Percentiles rank a stretch among this genome's conserved stretches.
Evolutionary conservation across 1,140 invertebrate genomes (phyloP).

Genomic region (Drosophila parvula): DNA sequence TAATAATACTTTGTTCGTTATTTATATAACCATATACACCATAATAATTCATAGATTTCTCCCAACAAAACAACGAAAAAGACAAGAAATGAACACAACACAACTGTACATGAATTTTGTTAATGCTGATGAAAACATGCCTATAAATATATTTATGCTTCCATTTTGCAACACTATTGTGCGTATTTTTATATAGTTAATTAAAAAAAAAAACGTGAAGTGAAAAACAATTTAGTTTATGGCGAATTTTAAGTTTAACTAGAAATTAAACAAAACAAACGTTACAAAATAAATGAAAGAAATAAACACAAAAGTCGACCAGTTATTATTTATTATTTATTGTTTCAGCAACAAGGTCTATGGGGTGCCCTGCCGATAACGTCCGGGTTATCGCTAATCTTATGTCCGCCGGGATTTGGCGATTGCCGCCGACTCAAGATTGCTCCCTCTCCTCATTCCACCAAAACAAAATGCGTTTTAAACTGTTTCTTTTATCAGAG

Average conservation of each 20-base stretch:
- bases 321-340: conserved; percentile 5
- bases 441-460: not conserved
- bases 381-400: conserved; percentile 32
- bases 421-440: not conserved
- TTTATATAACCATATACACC: conserved; percentile 47
- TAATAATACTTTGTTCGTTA: conserved; percentile 49
- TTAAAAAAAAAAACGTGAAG: conserved; percentile 60
- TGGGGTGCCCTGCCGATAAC: not conserved
- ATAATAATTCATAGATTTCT: conserved; percentile 51
- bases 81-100: conserved; percentile 52
- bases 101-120: conserved; percentile 76
- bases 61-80: conserved; percentile 57
- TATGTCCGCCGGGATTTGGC: not conserved
- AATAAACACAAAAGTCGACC: conserved; percentile 9
- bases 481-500: no score
- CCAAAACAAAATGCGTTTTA: not conserved
- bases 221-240: conserved; percentile 70
- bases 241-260: conserved; percentile 71
- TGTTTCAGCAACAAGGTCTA: conserved; percentile 8
- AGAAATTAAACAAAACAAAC: conserved; percentile 66
- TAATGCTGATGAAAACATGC: conserved; percentile 64
- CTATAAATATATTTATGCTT: conserved; percentile 66
- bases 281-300: conserved; percentile 72
- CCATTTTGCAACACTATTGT: conserved; percentile 72
- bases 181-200: conserved; percentile 80